Conservation (phyloP, 2,113 vertebrate genomes). For the Pleuronectes platessa region DNA sequence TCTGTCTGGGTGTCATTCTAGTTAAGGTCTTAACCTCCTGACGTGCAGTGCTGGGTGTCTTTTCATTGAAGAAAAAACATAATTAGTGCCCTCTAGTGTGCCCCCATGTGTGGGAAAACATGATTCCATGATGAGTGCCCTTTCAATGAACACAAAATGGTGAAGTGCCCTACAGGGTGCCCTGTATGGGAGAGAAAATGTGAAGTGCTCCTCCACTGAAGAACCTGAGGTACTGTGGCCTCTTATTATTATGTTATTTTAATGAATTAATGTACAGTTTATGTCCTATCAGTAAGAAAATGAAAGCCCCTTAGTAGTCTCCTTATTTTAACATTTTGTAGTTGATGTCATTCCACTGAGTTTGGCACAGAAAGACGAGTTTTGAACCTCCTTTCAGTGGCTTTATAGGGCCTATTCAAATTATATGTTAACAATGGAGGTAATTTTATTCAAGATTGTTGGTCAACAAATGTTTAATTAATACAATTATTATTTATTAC, state of each 20-base stretch:
- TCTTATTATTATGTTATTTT: not conserved
- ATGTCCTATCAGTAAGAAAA: not conserved
- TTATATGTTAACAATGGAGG: too few relatives aligned
- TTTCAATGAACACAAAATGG: not conserved
- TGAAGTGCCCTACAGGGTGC: not conserved
- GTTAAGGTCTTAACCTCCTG: not conserved
- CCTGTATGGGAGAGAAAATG: not conserved
- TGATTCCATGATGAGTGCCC: not conserved
- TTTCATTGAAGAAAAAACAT: not conserved
- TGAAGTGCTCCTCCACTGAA: conserved; percentile 4
- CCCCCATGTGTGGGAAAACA: not conserved
- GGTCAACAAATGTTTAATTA: too few relatives aligned
- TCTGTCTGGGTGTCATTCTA: not conserved
- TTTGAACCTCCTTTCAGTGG: too few relatives aligned
- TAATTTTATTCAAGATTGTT: too few relatives aligned
- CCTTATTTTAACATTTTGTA: not conserved
- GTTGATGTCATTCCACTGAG: not conserved
- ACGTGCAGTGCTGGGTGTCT: not conserved
- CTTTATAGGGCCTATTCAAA: too few relatives aligned
- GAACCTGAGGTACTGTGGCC: not conserved
- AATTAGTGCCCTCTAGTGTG: not conserved
- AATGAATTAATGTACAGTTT: not conserved
- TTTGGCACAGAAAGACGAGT: too few relatives aligned
- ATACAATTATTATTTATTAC: too few relatives aligned
- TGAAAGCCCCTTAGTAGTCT: not conserved